Evolutionary conservation across 2,888 invertebrate species (phyloP), one percentile per base, ranked within the genome.

Genomic region (Lobophora halterata): DNA sequence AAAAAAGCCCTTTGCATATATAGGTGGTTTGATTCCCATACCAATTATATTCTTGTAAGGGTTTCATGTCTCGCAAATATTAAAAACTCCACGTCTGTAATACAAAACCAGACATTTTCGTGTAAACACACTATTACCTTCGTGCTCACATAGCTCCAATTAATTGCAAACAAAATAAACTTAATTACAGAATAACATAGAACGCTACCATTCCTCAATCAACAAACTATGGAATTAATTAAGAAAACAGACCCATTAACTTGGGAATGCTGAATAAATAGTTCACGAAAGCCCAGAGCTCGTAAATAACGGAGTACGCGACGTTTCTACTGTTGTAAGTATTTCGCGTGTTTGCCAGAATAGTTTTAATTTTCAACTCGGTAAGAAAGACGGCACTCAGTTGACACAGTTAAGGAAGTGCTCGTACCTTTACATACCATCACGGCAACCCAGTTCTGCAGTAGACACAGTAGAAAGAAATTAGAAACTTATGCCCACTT

Each of bases 351-450:
- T 42, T 69, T 67, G 65, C 69, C 66, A 71, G 62, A 68, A 70
- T 67, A 70, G 64, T 74, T 73, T 70, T 67, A 71, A 73, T 72
- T 70, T 65, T 61, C 58, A 47, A 46, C 38, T 55, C 35, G 35
- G 56, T 55, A 64, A 59, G 56, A 65, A 65, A 56, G 52, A 46
- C 53, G 47, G 56, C 55, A 58, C 62, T 64, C 55, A 58, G 45
- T 54, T 49, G 51, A 55, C 42, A 31, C 18, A 41, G 47, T 42
- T 19, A 19, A 44, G 9, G n/a, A n/a, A n/a, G n/a, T n/a, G n/a
- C n/a, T n/a, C n/a, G n/a, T n/a, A n/a, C n/a, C n/a, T n/a, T n/a
- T n/a, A n/a, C n/a, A n/a, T n/a, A n/a, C n/a, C n/a, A n/a, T n/a
- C n/a, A n/a, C n/a, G n/a, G n/a, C n/a, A n/a, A n/a, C n/a, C n/a